phyloP scores from a whole-genome alignment of 2,113 vertebrate species.

The Cercocebus atys region DNA sequence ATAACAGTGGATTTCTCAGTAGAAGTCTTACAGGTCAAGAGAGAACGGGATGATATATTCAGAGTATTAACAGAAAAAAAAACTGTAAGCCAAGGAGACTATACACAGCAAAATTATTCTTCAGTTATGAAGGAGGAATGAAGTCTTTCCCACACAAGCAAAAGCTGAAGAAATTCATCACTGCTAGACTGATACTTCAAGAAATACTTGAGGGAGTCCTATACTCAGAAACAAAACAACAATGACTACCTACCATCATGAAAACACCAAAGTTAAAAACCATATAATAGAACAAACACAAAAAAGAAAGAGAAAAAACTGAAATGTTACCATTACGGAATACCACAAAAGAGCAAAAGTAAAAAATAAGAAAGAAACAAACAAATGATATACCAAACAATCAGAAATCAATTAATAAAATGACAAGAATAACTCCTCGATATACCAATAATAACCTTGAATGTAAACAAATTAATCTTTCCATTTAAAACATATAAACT shows the following conservation, averaged over 20 bases:
- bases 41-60: not conserved
- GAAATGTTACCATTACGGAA: not conserved
- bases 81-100: not conserved
- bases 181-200: not conserved
- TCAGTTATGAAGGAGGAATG: not conserved
- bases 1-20: not conserved
- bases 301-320: not conserved
- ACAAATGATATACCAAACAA: not conserved
- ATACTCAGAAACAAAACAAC: not conserved
- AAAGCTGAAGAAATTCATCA: not conserved
- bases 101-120: not conserved
- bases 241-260: not conserved
- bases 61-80: not conserved
- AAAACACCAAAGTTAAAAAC: not conserved
- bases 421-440: not conserved
- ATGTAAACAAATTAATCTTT: not conserved
- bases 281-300: not conserved
- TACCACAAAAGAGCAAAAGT: not conserved
- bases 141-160: not conserved
- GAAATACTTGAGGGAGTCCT: not conserved
- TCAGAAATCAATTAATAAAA: not conserved
- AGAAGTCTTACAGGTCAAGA: not conserved
- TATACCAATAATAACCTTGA: not conserved
- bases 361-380: not conserved
- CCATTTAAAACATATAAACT: not conserved